Evolutionary conservation across 2,113 vertebrate species (phyloP).

Genomic region (Macaca fascicularis): T2T-MFA8v1.1 NC_088375.1:155539501-155540000

Average conservation of each 20-base stretch:
- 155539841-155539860: slow-evolving; percentile 48
- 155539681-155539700: background rate
- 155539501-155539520: background rate
- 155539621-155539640: background rate
- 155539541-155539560: background rate
- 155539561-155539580: background rate
- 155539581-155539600: background rate
- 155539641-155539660: background rate
- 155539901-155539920: slow-evolving; percentile 36
- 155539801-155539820: slow-evolving; percentile 19
- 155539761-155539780: background rate
- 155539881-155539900: slow-evolving; percentile 8
- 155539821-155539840: slow-evolving; percentile 13
- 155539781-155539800: slow-evolving; percentile 34
- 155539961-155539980: background rate
- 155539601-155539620: background rate
- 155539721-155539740: background rate
- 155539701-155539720: background rate
- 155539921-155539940: background rate
- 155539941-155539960: background rate
- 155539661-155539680: background rate
- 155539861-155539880: slow-evolving; percentile 58
- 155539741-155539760: background rate
- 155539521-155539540: background rate
- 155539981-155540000: background rate